Percentiles rank a stretch among this genome's conserved stretches.
phyloP scores from a whole-genome alignment of 2,113 vertebrate species.

The Colaptes auratus region DNA sequence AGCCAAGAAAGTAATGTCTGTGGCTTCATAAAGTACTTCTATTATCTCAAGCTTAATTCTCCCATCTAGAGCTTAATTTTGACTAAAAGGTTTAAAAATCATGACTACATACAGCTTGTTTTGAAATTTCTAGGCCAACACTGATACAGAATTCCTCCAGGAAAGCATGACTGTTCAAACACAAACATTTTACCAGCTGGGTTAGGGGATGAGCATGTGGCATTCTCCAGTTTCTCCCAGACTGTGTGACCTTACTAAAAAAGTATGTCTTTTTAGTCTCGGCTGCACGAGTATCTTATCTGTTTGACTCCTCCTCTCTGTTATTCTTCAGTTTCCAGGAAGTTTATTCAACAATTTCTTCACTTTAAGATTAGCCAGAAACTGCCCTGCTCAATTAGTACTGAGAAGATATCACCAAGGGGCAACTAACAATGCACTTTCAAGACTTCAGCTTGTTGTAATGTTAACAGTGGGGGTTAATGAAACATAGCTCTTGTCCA shows the following conservation, averaged over 20 bases:
- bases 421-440: background rate
- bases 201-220: background rate
- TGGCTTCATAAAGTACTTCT: background rate
- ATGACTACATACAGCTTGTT: background rate
- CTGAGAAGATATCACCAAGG: background rate
- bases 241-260: background rate
- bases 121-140: conserved; percentile 15
- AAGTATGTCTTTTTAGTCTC: too few species aligned
- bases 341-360: background rate
- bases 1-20: background rate
- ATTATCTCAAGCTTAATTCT: background rate
- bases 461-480: background rate
- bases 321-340: background rate
- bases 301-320: background rate
- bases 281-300: too few species aligned
- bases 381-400: background rate
- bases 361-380: background rate
- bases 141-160: background rate
- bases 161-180: background rate
- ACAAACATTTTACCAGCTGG: background rate
- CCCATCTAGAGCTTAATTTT: background rate
- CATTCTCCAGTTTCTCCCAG: background rate
- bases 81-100: background rate
- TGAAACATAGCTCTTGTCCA: background rate
- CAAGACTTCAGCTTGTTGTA: background rate